Percentiles rank a stretch among this genome's conserved stretches.
These are phyloP conservation scores for Bovichtus diacanthus DNA, from an alignment of 2,797 vertebrate genomes.

Conservation along the genomic window DNA sequence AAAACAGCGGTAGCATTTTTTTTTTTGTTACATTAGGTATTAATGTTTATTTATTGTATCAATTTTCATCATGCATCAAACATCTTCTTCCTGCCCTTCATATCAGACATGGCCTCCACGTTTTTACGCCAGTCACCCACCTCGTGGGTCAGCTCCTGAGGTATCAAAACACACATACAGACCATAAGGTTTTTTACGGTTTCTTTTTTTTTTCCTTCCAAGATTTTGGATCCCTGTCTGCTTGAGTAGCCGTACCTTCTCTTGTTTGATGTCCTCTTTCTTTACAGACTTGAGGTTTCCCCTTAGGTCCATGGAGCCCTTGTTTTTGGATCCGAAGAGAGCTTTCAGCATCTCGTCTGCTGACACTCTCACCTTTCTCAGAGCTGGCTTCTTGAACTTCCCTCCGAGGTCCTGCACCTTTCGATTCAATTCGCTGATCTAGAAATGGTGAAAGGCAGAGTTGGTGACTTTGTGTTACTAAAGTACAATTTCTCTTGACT, in stretches of 20 bases:
- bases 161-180: conserved; percentile 4
- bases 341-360: conserved; percentile 84
- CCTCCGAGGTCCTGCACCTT: conserved; percentile 82
- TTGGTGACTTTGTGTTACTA: not conserved
- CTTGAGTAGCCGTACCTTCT: conserved; percentile 70
- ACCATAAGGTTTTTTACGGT: not conserved
- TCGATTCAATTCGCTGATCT: conserved; percentile 80
- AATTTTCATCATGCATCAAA: conserved; percentile 64
- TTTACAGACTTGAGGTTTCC: conserved; percentile 84
- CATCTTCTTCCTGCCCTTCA: conserved; percentile 87
- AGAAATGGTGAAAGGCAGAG: not conserved
- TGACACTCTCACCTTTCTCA: conserved; percentile 82
- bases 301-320: conserved; percentile 81
- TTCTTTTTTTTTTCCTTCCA: not conserved
- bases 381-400: conserved; percentile 83
- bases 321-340: conserved; percentile 81
- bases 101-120: conserved; percentile 84
- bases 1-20: not conserved
- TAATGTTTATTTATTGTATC: not conserved
- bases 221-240: not conserved
- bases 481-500: not conserved
- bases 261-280: conserved; percentile 83
- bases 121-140: conserved; percentile 86
- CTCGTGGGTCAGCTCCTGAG: conserved; percentile 76
- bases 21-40: not conserved